Conservation (phyloP, 1,140 invertebrate genomes). For the Pollicipes pollicipes region DNA sequence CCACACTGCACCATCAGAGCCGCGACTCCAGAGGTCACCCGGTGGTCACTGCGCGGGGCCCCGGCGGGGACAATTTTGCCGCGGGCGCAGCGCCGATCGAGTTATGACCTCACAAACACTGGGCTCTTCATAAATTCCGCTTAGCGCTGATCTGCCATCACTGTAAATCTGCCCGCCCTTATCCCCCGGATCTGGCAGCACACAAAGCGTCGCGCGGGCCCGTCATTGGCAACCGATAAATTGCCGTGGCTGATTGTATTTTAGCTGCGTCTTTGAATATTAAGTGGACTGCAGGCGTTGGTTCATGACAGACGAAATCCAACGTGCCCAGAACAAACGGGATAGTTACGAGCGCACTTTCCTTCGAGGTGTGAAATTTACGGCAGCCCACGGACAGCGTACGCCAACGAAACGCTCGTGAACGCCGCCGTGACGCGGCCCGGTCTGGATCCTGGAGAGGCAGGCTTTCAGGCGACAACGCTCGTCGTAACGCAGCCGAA, state of each 20-base stretch:
- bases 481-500: too few relatives aligned
- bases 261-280: not conserved
- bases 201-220: not conserved
- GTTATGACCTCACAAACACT: not conserved
- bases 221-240: not conserved
- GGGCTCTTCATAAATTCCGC: constrained; percentile 1
- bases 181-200: not conserved
- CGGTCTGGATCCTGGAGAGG: too few relatives aligned
- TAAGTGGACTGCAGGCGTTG: not conserved
- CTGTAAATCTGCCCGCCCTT: not conserved
- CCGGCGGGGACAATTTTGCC: not conserved
- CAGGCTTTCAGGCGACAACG: too few relatives aligned
- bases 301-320: not conserved
- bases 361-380: too few relatives aligned
- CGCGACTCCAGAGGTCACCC: too few relatives aligned
- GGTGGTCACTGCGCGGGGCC: too few relatives aligned
- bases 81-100: not conserved
- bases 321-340: not conserved
- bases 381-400: too few relatives aligned
- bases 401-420: too few relatives aligned
- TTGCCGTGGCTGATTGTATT: not conserved
- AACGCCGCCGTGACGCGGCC: too few relatives aligned
- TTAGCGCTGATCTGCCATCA: not conserved
- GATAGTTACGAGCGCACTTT: not conserved
- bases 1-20: too few relatives aligned